Conservation (phyloP, 2,888 invertebrate species). For the Linnaemya tessellans region DNA sequence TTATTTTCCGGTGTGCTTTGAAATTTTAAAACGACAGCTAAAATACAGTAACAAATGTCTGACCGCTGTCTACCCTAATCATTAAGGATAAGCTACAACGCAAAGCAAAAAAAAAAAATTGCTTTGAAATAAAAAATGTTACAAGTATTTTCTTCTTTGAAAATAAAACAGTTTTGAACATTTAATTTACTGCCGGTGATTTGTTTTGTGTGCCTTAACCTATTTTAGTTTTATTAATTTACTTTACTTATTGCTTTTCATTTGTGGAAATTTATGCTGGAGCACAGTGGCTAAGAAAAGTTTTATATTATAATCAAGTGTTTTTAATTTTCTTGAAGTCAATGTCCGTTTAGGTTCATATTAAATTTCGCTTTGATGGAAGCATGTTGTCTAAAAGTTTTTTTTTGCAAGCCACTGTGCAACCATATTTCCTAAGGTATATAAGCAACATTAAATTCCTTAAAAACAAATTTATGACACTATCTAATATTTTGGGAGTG, state of each 20-base stretch:
- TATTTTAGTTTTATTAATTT: constrained; percentile 40
- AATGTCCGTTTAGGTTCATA: too few species aligned
- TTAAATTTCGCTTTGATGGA: too few species aligned
- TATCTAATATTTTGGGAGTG: too few species aligned
- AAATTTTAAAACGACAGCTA: constrained; percentile 26
- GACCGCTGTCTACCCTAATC: constrained; percentile 71
- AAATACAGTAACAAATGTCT: constrained; percentile 56
- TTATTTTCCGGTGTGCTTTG: neutral
- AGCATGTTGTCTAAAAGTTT: too few species aligned
- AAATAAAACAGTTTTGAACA: constrained; percentile 22
- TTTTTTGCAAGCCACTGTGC: too few species aligned
- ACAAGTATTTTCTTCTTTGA: neutral
- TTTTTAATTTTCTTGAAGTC: too few species aligned
- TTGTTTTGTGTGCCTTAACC: constrained; percentile 41
- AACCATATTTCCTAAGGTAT: too few species aligned
- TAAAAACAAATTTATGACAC: too few species aligned
- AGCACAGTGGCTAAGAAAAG: neutral
- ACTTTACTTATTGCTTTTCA: constrained; percentile 6
- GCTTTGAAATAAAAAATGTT: constrained; percentile 37
- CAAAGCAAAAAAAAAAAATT: neutral
- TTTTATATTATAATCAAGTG: neutral
- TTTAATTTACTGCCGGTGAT: constrained; percentile 55
- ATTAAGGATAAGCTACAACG: constrained; percentile 41
- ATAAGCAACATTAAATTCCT: too few species aligned
- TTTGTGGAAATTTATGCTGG: constrained; percentile 73